Evolutionary conservation across 2,888 invertebrate species (phyloP).

Genomic region (Halictus ligatus): DNA sequence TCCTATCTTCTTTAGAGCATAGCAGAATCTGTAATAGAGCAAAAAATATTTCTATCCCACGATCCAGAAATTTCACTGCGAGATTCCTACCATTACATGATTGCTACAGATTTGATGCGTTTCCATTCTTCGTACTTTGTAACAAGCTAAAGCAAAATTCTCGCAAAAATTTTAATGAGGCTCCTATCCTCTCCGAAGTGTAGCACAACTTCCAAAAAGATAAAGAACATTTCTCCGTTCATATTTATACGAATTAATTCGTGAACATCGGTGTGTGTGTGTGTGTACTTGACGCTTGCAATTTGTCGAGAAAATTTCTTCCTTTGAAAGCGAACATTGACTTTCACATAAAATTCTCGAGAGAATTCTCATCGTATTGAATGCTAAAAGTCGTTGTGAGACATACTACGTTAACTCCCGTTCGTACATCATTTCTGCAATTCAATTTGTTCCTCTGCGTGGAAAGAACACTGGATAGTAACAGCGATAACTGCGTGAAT

Average conservation of each 20-base stretch:
- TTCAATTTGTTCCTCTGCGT: background rate
- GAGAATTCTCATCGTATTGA: background rate
- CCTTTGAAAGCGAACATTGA: background rate
- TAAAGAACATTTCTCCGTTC: background rate
- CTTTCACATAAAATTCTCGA: background rate
- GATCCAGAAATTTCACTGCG: background rate
- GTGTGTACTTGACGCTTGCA: background rate
- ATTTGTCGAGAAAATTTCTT: background rate
- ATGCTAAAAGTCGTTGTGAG: background rate
- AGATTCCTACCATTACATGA: background rate
- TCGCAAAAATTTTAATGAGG: background rate
- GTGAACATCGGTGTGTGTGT: background rate
- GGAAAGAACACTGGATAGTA: too few relatives aligned
- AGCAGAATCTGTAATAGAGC: background rate
- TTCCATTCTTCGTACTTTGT: background rate
- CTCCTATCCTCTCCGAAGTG: background rate
- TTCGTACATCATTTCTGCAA: background rate
- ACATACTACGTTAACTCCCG: background rate
- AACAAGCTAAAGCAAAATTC: background rate
- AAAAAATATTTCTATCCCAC: background rate
- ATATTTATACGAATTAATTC: background rate
- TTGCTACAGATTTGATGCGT: background rate
- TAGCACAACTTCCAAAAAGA: background rate
- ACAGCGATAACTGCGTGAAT: too few relatives aligned
- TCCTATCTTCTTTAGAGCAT: background rate